Percentiles rank a stretch among this genome's conserved stretches.
Evolutionary conservation across 2,113 vertebrate genomes (phyloP).

Genomic region (Sus scrofa): DNA sequence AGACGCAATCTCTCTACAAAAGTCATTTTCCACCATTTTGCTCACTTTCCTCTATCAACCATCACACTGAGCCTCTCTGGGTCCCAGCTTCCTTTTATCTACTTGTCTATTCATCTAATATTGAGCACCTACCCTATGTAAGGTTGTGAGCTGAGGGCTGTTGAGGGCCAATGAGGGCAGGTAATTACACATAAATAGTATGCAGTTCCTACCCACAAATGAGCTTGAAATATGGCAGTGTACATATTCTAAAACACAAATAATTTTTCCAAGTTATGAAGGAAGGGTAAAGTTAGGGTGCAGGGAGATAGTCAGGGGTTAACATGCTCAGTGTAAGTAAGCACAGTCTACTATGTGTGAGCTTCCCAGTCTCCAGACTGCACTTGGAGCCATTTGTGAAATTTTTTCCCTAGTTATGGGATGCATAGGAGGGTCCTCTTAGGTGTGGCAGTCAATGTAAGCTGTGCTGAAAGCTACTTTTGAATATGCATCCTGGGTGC

Average conservation of each 20-base stretch:
- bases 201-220: neutral
- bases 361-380: neutral
- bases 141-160: neutral
- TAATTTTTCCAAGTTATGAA: neutral
- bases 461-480: neutral
- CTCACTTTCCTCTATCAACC: neutral
- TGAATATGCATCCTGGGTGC: neutral
- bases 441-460: neutral
- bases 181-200: neutral
- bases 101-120: neutral
- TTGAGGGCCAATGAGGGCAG: neutral
- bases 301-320: neutral
- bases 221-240: neutral
- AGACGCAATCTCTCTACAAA: neutral
- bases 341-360: neutral
- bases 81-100: neutral
- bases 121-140: neutral
- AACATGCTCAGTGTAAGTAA: neutral
- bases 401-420: neutral
- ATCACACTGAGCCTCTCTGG: neutral
- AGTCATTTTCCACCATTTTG: neutral
- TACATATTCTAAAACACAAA: neutral
- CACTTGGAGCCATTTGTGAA: neutral
- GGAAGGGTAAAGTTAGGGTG: neutral
- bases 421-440: neutral